Percentiles rank a stretch among this genome's conserved stretches.
These are phyloP conservation scores for Rhinoraja longicauda DNA, from an alignment of 2,797 vertebrate genomes.

Conservation along the genomic window DNA sequence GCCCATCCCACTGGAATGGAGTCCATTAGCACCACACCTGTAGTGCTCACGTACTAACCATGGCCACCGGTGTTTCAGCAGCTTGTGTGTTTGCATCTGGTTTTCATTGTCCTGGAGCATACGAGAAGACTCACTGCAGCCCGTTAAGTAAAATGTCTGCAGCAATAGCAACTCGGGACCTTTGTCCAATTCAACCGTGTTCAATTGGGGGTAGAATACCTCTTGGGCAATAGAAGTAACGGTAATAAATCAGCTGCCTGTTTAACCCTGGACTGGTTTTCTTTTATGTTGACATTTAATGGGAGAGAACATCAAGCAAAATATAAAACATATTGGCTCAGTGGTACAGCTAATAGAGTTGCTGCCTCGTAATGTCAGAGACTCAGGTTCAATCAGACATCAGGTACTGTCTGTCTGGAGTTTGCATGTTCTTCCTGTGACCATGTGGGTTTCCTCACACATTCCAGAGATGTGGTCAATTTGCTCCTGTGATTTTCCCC, in stretches of 20 bases:
- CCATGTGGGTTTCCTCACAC: no score
- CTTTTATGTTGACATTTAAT: not conserved
- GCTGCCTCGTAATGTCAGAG: no score
- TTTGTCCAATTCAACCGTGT: not conserved
- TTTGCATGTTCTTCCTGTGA: no score
- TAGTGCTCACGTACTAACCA: no score
- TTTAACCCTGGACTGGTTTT: not conserved
- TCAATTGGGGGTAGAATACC: not conserved
- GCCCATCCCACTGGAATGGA: not conserved
- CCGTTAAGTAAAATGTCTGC: not conserved
- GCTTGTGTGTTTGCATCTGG: not conserved
- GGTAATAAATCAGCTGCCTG: not conserved
- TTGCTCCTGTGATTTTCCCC: no score
- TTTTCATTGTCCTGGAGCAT: not conserved
- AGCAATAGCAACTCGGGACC: not conserved
- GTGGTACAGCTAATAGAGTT: no score
- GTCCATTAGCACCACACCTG: no score
- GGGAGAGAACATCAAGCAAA: not conserved
- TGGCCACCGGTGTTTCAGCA: not conserved
- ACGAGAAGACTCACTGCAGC: not conserved
- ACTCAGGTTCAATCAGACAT: no score
- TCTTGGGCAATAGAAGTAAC: not conserved
- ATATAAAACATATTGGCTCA: not conserved
- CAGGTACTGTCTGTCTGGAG: no score
- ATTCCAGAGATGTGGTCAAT: no score